Evolutionary conservation across 2,888 invertebrate species (phyloP).

Genomic region (Lycaena phlaeas): DNA sequence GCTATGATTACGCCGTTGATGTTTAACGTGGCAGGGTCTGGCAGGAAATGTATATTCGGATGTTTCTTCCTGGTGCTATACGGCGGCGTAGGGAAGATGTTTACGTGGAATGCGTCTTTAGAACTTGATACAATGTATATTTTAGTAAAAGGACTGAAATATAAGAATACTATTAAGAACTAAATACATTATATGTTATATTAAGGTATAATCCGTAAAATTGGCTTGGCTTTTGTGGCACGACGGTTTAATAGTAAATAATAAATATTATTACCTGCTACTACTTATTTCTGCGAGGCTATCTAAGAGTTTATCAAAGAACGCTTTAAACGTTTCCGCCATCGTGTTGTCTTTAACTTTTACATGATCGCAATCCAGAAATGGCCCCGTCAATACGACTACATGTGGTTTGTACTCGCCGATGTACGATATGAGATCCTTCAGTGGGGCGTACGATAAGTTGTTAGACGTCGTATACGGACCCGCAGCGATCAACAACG

Average conservation of each 20-base stretch:
- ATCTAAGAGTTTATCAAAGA: constrained; percentile 81
- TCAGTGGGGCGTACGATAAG: constrained; percentile 84
- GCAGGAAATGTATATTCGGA: constrained; percentile 77
- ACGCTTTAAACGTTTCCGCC: constrained; percentile 79
- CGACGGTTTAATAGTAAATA: no score
- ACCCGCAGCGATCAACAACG: constrained; percentile 84
- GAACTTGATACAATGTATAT: constrained; percentile 83
- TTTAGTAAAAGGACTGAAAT: constrained; percentile 75
- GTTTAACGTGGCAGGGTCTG: constrained; percentile 87
- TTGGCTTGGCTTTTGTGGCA: no score
- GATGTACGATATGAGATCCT: constrained; percentile 81
- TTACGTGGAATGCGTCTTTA: constrained; percentile 84
- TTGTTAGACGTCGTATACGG: constrained; percentile 87
- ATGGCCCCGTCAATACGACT: constrained; percentile 88
- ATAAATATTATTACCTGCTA: constrained; percentile 52
- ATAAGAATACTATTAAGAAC: constrained; percentile 9
- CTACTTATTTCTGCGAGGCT: constrained; percentile 74
- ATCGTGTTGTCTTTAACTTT: constrained; percentile 75
- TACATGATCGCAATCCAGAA: constrained; percentile 81
- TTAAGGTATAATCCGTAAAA: no score
- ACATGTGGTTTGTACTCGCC: constrained; percentile 81
- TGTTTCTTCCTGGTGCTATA: constrained; percentile 72
- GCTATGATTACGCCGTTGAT: constrained; percentile 85
- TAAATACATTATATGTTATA: no score
- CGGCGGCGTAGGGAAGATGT: constrained; percentile 89